Conservation (phyloP, 2,113 vertebrate genomes). For the Oncorhynchus clarkii region DNA sequence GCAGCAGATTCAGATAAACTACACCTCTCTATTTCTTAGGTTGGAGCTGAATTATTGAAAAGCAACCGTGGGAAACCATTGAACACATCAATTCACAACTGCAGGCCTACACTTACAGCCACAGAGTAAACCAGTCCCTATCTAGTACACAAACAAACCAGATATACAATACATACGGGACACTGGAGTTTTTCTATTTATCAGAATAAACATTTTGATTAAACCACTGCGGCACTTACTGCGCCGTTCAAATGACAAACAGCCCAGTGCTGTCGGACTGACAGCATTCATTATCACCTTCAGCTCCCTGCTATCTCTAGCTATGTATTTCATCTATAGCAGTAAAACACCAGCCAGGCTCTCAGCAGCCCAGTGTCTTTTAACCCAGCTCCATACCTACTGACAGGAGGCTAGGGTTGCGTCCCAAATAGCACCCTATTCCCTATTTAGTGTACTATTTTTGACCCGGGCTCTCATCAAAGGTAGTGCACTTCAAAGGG, state of each 20-base stretch:
- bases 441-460: no score
- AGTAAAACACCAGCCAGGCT: background rate
- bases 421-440: no score
- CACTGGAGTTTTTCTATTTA: constrained; percentile 14
- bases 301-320: constrained; percentile 9
- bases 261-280: constrained; percentile 10
- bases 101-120: constrained; percentile 3
- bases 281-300: background rate
- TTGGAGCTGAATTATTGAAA: constrained; percentile 55
- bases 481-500: no score
- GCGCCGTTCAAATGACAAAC: constrained; percentile 4
- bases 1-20: background rate
- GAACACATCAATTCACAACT: constrained; percentile 41
- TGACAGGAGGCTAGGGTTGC: no score
- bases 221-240: constrained; percentile 13
- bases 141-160: constrained; percentile 13
- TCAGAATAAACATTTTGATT: constrained; percentile 24
- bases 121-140: background rate
- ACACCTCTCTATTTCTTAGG: constrained; percentile 48
- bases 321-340: background rate
- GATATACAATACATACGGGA: constrained; percentile 15
- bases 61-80: constrained; percentile 27
- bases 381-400: background rate
- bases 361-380: background rate
- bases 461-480: no score